A percentile compares a stretch with the other conserved stretches of the same genome.
phyloP scores from a whole-genome alignment of 2,113 vertebrate genomes.

The Herpailurus yagouaroundi region DNA sequence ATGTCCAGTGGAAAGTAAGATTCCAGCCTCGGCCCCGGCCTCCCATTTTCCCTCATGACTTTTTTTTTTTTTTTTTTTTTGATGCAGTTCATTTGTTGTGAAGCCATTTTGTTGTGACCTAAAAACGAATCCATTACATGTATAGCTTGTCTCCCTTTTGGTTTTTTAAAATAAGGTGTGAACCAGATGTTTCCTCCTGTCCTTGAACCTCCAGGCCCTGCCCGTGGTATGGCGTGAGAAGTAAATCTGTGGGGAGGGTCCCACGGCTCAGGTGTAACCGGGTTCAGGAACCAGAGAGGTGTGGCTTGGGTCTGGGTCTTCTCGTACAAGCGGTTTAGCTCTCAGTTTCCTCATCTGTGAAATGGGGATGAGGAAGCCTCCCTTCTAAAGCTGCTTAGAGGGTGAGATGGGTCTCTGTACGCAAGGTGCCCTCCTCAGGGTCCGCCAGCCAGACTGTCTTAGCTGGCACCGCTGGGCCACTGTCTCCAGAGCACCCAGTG shows the following conservation, averaged over 20 bases:
- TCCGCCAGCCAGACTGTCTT: too few relatives aligned
- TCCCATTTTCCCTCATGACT: not conserved
- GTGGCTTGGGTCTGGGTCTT: not conserved
- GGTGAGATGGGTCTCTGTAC: not conserved
- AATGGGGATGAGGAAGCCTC: not conserved
- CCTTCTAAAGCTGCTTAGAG: not conserved
- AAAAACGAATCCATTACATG: not conserved
- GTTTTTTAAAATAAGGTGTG: not conserved
- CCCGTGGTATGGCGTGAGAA: not conserved
- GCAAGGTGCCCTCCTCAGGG: not conserved
- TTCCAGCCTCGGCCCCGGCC: not conserved
- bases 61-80: not conserved
- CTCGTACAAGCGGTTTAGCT: not conserved
- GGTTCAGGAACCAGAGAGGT: not conserved
- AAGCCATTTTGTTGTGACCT: conserved; percentile 32
- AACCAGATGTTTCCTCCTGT: not conserved
- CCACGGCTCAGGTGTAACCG: not conserved
- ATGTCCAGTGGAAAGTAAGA: not conserved
- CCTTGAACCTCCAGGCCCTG: not conserved
- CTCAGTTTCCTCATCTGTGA: not conserved
- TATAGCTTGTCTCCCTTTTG: not conserved
- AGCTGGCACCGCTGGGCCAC: not conserved
- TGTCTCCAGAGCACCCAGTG: not conserved
- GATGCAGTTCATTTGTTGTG: not conserved
- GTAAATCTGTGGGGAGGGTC: not conserved